phyloP scores from a whole-genome alignment of 2,888 invertebrate genomes.

The Drosophila emarginata region DNA sequence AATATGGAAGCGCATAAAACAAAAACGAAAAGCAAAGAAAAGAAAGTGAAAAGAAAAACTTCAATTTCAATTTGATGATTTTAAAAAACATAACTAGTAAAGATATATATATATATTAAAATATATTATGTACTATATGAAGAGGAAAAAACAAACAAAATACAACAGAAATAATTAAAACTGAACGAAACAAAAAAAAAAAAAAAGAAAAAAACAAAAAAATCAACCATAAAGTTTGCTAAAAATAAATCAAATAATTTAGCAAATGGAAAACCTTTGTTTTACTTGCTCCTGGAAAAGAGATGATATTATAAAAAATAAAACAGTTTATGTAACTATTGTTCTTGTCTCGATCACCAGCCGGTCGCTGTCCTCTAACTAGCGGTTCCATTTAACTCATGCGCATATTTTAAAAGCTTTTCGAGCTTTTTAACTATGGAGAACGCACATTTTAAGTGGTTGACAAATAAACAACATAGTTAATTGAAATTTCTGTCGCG shows the following conservation, averaged over 20 bases:
- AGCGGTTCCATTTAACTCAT: neutral
- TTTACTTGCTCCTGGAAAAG: neutral
- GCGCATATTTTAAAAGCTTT: neutral
- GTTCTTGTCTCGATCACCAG: neutral
- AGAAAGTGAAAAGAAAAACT: conserved; percentile 26
- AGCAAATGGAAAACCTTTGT: conserved; percentile 58
- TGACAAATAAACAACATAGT: conserved; percentile 5
- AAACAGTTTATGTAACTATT: neutral
- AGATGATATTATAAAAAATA: too few species aligned
- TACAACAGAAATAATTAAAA: conserved; percentile 43
- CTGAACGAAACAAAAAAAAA: conserved; percentile 32
- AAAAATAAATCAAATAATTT: conserved; percentile 72
- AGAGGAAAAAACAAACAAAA: conserved; percentile 52
- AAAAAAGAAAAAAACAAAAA: conserved; percentile 38
- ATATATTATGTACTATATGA: conserved; percentile 59
- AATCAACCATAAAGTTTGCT: conserved; percentile 61
- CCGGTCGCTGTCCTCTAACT: neutral
- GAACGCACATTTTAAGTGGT: conserved; percentile 7
- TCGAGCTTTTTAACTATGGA: neutral
- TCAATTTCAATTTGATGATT: conserved; percentile 66
- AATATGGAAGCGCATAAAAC: conserved; percentile 31
- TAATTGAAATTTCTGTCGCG: conserved; percentile 25
- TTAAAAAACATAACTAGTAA: conserved; percentile 63
- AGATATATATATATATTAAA: conserved; percentile 54
- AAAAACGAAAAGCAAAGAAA: conserved; percentile 11